Conservation (phyloP, 2,797 vertebrate species). For the Apogon talboti region DNA sequence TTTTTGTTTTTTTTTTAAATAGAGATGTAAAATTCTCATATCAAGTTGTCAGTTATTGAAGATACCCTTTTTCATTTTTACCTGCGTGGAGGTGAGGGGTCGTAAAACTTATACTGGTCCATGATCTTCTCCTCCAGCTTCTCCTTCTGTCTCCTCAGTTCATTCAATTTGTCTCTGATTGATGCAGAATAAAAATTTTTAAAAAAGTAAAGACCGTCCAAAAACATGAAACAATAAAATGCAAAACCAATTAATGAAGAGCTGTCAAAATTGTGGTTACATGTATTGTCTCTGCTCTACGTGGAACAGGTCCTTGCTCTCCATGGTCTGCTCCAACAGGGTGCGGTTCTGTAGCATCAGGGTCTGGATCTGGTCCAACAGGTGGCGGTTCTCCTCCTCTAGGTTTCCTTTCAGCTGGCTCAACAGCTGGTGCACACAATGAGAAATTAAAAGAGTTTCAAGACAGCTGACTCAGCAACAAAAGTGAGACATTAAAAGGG, state of each 20-base stretch:
- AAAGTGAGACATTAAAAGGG: background rate
- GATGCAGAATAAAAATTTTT: no score
- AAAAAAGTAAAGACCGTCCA: background rate
- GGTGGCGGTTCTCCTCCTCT: constrained; percentile 98
- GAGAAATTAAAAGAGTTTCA: constrained; percentile 3
- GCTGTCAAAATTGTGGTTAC: constrained; percentile 70
- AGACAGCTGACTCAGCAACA: constrained; percentile 8
- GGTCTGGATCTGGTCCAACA: constrained; percentile 98
- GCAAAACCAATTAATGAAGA: background rate
- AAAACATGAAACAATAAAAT: background rate
- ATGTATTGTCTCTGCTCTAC: constrained; percentile 99
- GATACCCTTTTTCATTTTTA: constrained; percentile 58
- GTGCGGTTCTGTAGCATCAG: constrained; percentile 98
- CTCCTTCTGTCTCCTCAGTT: constrained; percentile 96
- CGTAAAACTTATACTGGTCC: constrained; percentile 99
- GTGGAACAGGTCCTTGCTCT: constrained; percentile 99
- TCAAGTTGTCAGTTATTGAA: background rate
- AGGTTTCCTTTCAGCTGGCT: constrained; percentile 98
- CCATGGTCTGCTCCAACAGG: constrained; percentile 97
- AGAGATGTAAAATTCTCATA: no score
- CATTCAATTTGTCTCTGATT: constrained; percentile 94
- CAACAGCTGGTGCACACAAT: constrained; percentile 85
- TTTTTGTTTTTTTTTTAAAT: background rate
- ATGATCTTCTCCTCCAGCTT: constrained; percentile 99
- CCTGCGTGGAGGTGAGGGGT: constrained; percentile 97